These are phyloP conservation scores for Semaprochilodus insignis DNA, from an alignment of 2,797 vertebrate species.

Conservation along the genomic window DNA sequence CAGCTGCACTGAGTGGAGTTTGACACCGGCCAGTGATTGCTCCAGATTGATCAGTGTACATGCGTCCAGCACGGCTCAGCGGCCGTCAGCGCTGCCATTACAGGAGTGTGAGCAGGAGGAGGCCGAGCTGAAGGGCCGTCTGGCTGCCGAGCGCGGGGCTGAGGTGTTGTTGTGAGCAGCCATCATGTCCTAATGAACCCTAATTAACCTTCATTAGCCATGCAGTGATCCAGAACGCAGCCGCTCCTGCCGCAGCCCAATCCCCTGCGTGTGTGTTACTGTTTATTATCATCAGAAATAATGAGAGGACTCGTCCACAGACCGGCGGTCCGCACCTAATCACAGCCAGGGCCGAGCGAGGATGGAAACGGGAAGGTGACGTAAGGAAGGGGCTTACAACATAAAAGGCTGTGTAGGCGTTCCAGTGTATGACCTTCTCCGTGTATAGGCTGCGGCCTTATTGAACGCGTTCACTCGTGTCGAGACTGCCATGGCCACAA, in stretches of 20 bases:
- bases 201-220: constrained; percentile 73
- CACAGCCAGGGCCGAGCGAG: not conserved
- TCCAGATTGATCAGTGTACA: constrained; percentile 32
- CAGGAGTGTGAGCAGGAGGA: constrained; percentile 38
- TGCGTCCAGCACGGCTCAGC: constrained; percentile 20
- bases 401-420: constrained; percentile 4
- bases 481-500: not conserved
- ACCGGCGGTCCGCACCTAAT: constrained; percentile 5
- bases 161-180: constrained; percentile 53
- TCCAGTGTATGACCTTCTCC: constrained; percentile 26
- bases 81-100: constrained; percentile 20
- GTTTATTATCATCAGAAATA: constrained; percentile 59
- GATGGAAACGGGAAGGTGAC: not conserved
- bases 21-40: constrained; percentile 15
- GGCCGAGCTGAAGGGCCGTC: constrained; percentile 36
- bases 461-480: not conserved
- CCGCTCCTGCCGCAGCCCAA: constrained; percentile 41
- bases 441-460: not conserved
- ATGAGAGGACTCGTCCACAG: constrained; percentile 36
- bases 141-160: constrained; percentile 29
- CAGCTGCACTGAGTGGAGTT: not conserved
- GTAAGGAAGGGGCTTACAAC: not conserved
- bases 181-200: constrained; percentile 65
- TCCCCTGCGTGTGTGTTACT: constrained; percentile 53
- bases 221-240: constrained; percentile 62